phyloP scores from a whole-genome alignment of 2,113 vertebrate genomes.

The Dromaius novaehollandiae region DNA sequence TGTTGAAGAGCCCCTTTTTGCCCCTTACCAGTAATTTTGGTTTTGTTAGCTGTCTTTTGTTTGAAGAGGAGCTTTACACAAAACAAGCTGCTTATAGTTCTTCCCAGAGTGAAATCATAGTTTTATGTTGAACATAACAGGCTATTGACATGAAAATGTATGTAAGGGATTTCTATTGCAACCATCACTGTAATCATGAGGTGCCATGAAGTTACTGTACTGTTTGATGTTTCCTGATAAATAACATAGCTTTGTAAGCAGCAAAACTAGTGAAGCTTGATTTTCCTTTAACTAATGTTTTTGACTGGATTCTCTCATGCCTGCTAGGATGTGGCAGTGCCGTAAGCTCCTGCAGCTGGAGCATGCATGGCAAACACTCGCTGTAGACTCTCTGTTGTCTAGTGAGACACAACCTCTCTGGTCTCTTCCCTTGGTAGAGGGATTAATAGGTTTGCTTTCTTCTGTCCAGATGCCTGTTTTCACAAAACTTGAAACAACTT shows the following conservation, averaged over 20 bases:
- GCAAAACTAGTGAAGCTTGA: background rate
- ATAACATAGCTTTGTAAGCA: background rate
- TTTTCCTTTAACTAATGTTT: background rate
- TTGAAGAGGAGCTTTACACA: background rate
- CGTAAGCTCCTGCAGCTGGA: background rate
- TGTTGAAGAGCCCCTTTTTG: background rate
- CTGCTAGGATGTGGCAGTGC: background rate
- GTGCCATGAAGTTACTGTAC: background rate
- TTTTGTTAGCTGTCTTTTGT: background rate
- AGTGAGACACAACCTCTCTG: background rate
- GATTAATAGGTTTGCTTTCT: background rate
- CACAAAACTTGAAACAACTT: background rate
- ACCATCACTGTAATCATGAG: background rate
- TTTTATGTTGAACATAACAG: background rate
- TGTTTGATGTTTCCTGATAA: background rate
- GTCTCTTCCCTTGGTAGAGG: background rate
- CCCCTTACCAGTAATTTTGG: background rate
- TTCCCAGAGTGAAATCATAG: background rate
- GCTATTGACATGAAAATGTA: background rate
- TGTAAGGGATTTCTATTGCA: background rate
- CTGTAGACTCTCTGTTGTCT: background rate
- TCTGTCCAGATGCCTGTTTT: background rate
- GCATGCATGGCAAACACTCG: background rate
- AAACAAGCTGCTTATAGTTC: background rate
- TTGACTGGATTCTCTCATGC: background rate